Evolutionary conservation across 2,113 vertebrate genomes (phyloP).

Genomic region (Xiphophorus hellerii): DNA sequence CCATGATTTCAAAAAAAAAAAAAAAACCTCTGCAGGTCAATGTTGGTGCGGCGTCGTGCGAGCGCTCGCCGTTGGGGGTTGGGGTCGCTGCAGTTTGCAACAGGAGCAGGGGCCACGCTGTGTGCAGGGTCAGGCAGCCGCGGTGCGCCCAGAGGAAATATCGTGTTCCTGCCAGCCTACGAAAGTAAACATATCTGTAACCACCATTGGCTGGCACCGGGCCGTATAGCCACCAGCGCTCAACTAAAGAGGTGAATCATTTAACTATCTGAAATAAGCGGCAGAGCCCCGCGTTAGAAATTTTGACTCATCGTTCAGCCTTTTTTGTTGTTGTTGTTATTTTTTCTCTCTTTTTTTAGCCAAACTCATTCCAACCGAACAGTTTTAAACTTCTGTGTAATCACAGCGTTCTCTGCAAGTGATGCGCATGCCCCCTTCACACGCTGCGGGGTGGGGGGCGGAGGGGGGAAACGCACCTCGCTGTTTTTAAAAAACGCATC

Average conservation of each 20-base stretch:
- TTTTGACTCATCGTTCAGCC: background rate
- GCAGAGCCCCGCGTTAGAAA: background rate
- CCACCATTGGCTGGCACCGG: slow-evolving; percentile 59
- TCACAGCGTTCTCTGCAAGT: slow-evolving; percentile 1
- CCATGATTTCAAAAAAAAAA: slow-evolving; percentile 10
- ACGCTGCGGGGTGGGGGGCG: background rate
- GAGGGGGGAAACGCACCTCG: too few relatives aligned
- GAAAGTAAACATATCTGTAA: slow-evolving; percentile 75
- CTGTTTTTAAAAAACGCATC: slow-evolving; percentile 31
- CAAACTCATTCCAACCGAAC: slow-evolving; percentile 4
- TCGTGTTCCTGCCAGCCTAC: slow-evolving; percentile 75
- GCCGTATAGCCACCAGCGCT: slow-evolving; percentile 58
- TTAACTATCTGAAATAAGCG: background rate
- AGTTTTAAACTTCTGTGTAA: slow-evolving; percentile 20
- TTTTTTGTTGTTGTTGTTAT: background rate
- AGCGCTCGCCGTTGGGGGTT: slow-evolving; percentile 3
- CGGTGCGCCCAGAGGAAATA: slow-evolving; percentile 75
- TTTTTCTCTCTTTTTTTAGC: background rate
- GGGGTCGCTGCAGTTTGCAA: slow-evolving; percentile 15
- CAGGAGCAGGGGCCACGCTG: slow-evolving; percentile 44
- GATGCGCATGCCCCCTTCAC: slow-evolving; percentile 19
- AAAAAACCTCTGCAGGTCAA: slow-evolving; percentile 7
- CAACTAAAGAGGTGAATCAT: slow-evolving; percentile 54
- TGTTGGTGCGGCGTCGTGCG: slow-evolving; percentile 22
- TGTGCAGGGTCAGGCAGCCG: slow-evolving; percentile 59